Evolutionary conservation across 1,140 invertebrate species (phyloP).

Genomic region (Acromyrmex heyeri): DNA sequence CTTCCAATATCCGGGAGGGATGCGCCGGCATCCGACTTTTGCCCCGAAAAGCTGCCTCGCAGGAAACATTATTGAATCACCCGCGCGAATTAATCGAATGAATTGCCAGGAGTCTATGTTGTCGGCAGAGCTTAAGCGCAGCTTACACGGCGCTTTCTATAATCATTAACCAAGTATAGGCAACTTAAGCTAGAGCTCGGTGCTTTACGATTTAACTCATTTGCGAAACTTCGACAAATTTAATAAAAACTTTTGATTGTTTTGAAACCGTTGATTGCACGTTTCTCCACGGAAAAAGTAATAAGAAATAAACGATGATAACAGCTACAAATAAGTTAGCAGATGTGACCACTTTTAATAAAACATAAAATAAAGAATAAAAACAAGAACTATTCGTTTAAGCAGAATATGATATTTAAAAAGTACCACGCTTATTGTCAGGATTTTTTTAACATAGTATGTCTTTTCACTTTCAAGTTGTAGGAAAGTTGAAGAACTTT

Average conservation of each 20-base stretch:
- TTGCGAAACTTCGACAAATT: not conserved
- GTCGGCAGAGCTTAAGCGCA: not conserved
- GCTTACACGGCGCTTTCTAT: not conserved
- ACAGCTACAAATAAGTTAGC: not conserved
- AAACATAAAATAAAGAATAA: not conserved
- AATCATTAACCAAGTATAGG: not conserved
- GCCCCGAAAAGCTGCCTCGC: conserved; percentile 5
- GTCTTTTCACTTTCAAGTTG: not conserved
- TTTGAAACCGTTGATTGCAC: not conserved
- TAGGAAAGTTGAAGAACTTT: conserved; percentile 1
- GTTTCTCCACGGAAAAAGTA: not conserved
- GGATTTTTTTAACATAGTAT: not conserved
- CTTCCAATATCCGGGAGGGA: conserved; percentile 49
- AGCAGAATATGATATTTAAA: not conserved
- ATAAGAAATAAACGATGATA: not conserved
- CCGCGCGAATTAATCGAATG: conserved; percentile 35
- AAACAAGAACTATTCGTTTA: not conserved
- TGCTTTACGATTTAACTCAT: conserved; percentile 13
- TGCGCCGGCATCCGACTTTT: conserved; percentile 10
- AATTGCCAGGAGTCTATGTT: not conserved
- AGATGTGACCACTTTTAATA: not conserved
- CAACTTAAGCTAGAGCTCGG: not conserved
- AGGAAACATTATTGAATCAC: conserved; percentile 54
- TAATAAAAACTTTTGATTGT: conserved; percentile 3
- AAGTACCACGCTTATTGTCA: not conserved